Evolutionary conservation across 2,888 invertebrate species (phyloP), one percentile per base, ranked within the genome.

Genomic region (Palloptera scutellata): DNA sequence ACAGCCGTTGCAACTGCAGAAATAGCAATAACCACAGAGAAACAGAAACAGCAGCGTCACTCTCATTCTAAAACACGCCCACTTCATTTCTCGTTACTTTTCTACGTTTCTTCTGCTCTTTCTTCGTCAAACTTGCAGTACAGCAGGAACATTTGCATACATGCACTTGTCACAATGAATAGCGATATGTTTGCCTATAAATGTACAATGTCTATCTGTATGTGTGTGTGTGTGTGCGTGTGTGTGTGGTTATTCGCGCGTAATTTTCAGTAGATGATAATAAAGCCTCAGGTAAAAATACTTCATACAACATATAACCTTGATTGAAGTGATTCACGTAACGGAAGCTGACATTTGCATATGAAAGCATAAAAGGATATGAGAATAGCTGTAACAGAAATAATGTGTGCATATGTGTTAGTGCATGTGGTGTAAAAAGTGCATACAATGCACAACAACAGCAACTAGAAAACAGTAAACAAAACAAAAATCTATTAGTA

Each of bases 281-380:
- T 20, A 61, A 15, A 48, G 48, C 48, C 48, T 13, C 48, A 48
- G 48, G 48, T 48, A 48, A 48, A 15, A 15, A 57, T 19, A 2
- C 30, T 64, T 57, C 57, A 71, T 41, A 51, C 15, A 11, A 11
- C 42, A 52, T 42, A 61, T 66, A 75, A 72, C 75, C 74, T 75
- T 75, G 73, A 73, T 72, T 71, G 72, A 70, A 72, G 70, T 65
- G 60, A 48, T 67, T 62, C 48, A 59, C 54, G 58, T 54, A 70
- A 69, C 72, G 72, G 70, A 73, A 71, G 71, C 70, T 73, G 65
- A 69, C 66, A 72, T 73, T 69, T 73, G 67, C 70, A 70, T 67
- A 64, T 65, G 69, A 54, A 54, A 61, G 65, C 41, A 59, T 53
- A 48, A 63, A 54, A 45, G 42, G 48, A 57, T 61, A 61, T 57